Evolutionary conservation across 2,888 invertebrate genomes (phyloP).

Genomic region (Orthosia incerta): DNA sequence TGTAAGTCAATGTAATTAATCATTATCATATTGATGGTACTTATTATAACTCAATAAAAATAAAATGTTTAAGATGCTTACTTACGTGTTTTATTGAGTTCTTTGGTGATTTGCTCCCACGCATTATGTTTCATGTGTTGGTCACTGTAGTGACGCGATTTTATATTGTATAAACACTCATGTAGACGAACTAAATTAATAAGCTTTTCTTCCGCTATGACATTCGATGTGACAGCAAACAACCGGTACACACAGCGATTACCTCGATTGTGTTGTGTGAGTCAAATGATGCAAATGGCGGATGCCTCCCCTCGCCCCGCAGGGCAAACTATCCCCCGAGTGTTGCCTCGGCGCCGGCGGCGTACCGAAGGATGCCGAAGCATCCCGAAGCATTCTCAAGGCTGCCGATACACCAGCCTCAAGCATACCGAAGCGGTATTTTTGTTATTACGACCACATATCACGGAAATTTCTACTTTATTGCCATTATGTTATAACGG

Average conservation of each 20-base stretch:
- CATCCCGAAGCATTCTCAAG: slow-evolving; percentile 36
- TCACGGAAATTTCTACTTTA: slow-evolving; percentile 53
- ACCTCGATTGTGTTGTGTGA: slow-evolving; percentile 32
- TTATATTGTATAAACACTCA: slow-evolving; percentile 48
- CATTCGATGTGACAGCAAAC: slow-evolving; percentile 16
- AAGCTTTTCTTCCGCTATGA: slow-evolving; percentile 3
- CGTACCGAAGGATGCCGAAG: slow-evolving; percentile 35
- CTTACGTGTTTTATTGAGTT: slow-evolving; percentile 43
- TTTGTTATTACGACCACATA: slow-evolving; percentile 55
- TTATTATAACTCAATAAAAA: slow-evolving; percentile 30
- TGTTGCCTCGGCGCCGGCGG: slow-evolving; percentile 43
- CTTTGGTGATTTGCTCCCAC: slow-evolving; percentile 42
- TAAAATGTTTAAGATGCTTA: slow-evolving; percentile 28
- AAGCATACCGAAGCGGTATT: slow-evolving; percentile 30
- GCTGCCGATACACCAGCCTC: slow-evolving; percentile 18
- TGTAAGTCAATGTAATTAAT: neutral
- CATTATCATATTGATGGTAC: slow-evolving; percentile 15
- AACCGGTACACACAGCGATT: slow-evolving; percentile 22
- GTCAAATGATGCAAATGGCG: slow-evolving; percentile 45
- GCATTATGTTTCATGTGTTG: slow-evolving; percentile 46
- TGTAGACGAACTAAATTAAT: slow-evolving; percentile 37
- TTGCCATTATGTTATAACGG: slow-evolving; percentile 50
- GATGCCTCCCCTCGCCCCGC: slow-evolving; percentile 39
- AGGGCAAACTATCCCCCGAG: slow-evolving; percentile 27
- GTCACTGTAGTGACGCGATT: slow-evolving; percentile 40